A percentile compares a stretch with the other conserved stretches of the same genome.
Evolutionary conservation across 2,113 vertebrate species (phyloP).

Genomic region (Marcusenius ussheri): DNA sequence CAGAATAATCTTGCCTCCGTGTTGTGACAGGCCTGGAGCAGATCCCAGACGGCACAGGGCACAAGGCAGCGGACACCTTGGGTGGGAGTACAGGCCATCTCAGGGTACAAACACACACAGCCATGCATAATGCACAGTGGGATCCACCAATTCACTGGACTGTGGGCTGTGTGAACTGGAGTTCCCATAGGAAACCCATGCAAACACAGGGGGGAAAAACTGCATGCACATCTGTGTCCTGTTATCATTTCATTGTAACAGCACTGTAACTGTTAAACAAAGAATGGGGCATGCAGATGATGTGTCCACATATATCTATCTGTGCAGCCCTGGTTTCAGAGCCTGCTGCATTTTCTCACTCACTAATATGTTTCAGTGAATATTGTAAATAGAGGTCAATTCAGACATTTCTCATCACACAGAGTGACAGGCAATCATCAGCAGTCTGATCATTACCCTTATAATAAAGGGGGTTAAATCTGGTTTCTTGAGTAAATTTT

Average conservation of each 20-base stretch:
- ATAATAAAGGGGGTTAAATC: not conserved
- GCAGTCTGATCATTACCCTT: not conserved
- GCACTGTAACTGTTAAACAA: no score
- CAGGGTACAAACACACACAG: not conserved
- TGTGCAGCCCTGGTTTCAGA: no score
- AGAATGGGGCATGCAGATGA: not conserved
- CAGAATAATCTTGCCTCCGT: no score
- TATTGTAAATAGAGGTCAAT: no score
- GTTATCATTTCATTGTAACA: not conserved
- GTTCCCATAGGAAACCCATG: not conserved
- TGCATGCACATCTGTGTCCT: not conserved
- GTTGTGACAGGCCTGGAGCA: no score
- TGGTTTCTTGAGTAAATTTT: not conserved
- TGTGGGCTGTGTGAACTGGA: not conserved
- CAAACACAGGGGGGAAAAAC: not conserved
- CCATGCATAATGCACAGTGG: not conserved
- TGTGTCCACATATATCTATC: not conserved
- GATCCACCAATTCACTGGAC: not conserved
- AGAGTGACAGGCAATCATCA: not conserved
- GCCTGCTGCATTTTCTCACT: no score
- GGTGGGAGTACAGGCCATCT: not conserved
- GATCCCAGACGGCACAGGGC: not conserved
- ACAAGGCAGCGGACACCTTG: not conserved
- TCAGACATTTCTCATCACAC: no score
- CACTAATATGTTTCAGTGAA: no score